Evolutionary conservation across 2,797 vertebrate genomes (phyloP).

Genomic region (Arnoldichthys spilopterus): DNA sequence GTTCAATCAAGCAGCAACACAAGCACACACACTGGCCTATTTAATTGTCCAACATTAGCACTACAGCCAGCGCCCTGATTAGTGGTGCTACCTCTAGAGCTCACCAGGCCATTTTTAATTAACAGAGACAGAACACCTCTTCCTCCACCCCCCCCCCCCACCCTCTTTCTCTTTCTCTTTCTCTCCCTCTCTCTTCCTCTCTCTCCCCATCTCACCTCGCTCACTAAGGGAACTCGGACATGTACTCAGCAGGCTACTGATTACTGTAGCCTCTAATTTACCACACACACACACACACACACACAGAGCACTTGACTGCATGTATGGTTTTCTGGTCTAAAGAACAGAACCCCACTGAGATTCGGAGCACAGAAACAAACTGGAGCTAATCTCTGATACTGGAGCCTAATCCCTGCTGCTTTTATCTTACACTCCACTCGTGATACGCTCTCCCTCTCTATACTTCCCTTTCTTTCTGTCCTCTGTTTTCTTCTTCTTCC

Average conservation of each 20-base stretch:
- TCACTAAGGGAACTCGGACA: constrained; percentile 17
- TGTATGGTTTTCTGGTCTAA: constrained; percentile 41
- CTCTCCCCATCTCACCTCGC: background rate
- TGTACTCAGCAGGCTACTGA: constrained; percentile 15
- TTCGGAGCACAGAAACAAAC: constrained; percentile 74
- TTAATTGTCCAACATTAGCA: constrained; percentile 40
- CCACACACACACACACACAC: constrained; percentile 71
- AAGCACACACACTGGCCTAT: constrained; percentile 11
- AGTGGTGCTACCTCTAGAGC: constrained; percentile 33
- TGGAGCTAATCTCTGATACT: constrained; percentile 76
- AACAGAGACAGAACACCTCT: constrained; percentile 79
- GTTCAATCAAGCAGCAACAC: background rate
- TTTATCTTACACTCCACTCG: constrained; percentile 57
- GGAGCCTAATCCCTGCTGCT: constrained; percentile 74
- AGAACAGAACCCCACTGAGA: constrained; percentile 75
- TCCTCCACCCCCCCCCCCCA: constrained; percentile 49
- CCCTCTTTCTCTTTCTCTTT: background rate
- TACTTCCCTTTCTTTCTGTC: background rate
- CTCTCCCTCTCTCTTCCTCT: background rate
- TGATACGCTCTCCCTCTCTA: constrained; percentile 24
- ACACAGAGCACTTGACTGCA: constrained; percentile 82
- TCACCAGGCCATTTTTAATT: constrained; percentile 75
- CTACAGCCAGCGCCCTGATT: constrained; percentile 39
- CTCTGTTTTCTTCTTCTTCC: background rate
- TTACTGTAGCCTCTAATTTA: constrained; percentile 4